These are phyloP conservation scores for Sebastes fasciatus DNA, from an alignment of 2,113 vertebrate genomes.

Conservation along the genomic window DNA sequence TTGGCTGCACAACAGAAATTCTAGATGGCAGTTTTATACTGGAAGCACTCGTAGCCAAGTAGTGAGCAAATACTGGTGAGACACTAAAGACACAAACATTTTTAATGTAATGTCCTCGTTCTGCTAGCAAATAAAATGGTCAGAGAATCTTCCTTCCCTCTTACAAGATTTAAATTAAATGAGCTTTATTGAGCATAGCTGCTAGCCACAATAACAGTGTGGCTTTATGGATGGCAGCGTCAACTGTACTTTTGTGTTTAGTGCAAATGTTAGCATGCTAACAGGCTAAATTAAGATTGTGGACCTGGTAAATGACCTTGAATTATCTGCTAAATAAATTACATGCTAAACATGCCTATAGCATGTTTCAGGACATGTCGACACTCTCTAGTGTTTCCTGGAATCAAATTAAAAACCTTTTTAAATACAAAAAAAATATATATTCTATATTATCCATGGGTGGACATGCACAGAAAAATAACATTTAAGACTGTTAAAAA, in stretches of 20 bases:
- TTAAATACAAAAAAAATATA: neutral
- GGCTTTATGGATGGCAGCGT: neutral
- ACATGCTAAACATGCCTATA: neutral
- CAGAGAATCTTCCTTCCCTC: neutral
- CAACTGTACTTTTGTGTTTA: neutral
- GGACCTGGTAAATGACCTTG: neutral
- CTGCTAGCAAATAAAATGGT: conserved; percentile 1
- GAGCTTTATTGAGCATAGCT: neutral
- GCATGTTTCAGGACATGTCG: neutral
- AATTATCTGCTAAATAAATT: neutral
- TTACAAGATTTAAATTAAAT: neutral
- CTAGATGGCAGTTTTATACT: conserved; percentile 44
- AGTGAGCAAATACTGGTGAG: conserved; percentile 41
- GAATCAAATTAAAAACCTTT: neutral
- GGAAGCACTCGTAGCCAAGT: conserved; percentile 32
- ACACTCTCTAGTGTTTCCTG: neutral
- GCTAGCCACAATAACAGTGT: neutral
- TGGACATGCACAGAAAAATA: neutral
- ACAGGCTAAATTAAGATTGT: neutral
- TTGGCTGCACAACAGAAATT: conserved; percentile 35
- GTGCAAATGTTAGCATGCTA: neutral
- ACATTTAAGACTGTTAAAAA: neutral
- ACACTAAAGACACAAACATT: conserved; percentile 25
- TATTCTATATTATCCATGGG: neutral
- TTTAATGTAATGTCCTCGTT: conserved; percentile 6